phyloP scores from a whole-genome alignment of 2,888 invertebrate species.

The Conomelus anceps region DNA sequence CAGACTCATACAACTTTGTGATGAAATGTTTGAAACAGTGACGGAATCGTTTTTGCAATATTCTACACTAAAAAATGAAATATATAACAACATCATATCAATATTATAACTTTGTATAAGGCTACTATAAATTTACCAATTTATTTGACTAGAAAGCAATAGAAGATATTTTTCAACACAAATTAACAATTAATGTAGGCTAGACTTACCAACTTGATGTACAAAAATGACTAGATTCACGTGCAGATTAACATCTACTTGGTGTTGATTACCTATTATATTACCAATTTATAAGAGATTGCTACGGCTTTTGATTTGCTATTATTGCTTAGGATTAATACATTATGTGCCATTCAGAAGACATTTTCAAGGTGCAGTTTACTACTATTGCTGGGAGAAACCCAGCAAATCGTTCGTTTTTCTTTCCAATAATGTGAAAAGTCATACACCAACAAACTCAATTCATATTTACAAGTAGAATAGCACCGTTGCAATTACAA shows the following conservation, averaged over 20 bases:
- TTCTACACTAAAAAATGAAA: background rate
- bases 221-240: background rate
- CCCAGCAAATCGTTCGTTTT: background rate
- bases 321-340: background rate
- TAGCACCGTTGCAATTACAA: background rate
- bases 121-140: background rate
- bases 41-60: too few species aligned
- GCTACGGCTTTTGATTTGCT: background rate
- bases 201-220: background rate
- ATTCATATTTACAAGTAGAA: background rate
- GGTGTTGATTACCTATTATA: background rate
- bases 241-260: background rate
- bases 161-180: background rate
- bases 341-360: background rate
- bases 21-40: background rate
- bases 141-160: background rate
- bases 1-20: background rate
- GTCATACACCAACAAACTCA: background rate
- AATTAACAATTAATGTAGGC: background rate
- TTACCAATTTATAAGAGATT: background rate
- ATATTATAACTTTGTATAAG: too few species aligned
- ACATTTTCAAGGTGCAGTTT: background rate
- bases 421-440: background rate
- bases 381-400: background rate
- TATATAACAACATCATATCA: background rate